These are phyloP conservation scores for Choloepus hoffmanni DNA, from an alignment of 2,113 vertebrate genomes.

Conservation along the genomic window DNA sequence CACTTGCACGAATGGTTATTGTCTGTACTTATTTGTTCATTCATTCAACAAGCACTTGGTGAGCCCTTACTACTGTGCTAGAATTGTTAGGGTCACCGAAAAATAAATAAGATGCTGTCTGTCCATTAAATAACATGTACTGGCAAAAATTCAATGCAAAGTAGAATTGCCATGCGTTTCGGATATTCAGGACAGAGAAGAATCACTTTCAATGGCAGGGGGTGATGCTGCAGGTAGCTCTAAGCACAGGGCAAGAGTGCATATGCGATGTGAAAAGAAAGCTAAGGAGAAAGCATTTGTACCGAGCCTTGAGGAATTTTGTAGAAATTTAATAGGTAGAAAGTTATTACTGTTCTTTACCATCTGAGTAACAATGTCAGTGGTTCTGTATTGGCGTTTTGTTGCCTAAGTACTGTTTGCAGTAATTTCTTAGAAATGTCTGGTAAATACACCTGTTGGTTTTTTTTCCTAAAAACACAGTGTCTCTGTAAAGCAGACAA, in stretches of 20 bases:
- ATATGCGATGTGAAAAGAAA: not conserved
- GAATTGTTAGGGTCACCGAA: conserved; percentile 35
- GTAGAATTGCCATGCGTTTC: conserved; percentile 6
- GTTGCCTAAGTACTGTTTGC: not conserved
- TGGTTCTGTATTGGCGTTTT: not conserved
- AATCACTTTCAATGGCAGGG: not conserved
- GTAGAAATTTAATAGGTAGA: not conserved
- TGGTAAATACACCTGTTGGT: not conserved
- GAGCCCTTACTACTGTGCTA: conserved; percentile 31
- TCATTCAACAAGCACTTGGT: conserved; percentile 44
- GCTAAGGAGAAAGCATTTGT: not conserved
- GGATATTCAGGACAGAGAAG: conserved; percentile 15
- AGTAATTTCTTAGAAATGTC: conserved; percentile 30
- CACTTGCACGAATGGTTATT: conserved; percentile 63
- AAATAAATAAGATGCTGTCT: not conserved
- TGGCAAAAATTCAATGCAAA: conserved; percentile 22
- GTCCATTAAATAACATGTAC: not conserved
- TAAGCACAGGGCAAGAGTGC: not conserved
- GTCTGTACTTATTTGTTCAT: conserved; percentile 51
- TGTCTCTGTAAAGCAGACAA: conserved; percentile 16
- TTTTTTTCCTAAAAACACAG: not conserved
- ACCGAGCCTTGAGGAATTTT: not conserved
- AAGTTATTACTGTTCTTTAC: not conserved
- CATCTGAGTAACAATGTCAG: not conserved
- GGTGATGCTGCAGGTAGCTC: not conserved